Percentiles rank a stretch among this genome's conserved stretches.
phyloP scores from a whole-genome alignment of 2,797 vertebrate genomes.

The Malacoraja senta region DNA sequence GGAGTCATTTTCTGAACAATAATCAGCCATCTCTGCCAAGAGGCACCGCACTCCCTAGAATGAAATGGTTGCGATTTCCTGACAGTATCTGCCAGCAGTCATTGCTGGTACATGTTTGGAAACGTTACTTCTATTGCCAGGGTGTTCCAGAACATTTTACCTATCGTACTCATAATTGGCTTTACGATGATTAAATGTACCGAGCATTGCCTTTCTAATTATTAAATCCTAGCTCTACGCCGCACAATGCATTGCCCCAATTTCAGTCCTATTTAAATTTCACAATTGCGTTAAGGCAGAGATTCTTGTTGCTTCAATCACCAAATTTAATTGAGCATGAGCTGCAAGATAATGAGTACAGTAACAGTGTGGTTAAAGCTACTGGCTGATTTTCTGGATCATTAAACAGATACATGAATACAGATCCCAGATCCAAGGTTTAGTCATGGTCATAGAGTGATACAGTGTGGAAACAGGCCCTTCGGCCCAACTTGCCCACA shows the following conservation, averaged over 20 bases:
- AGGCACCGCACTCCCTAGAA: not conserved
- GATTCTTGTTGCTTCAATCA: not conserved
- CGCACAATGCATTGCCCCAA: not conserved
- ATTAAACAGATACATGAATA: too few species aligned
- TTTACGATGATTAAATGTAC: not conserved
- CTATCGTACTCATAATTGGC: not conserved
- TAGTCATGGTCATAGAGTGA: too few species aligned
- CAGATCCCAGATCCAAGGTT: too few species aligned
- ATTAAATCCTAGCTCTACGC: not conserved
- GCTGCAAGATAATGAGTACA: not conserved
- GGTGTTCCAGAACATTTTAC: not conserved
- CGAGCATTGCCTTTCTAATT: not conserved
- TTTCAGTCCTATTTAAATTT: not conserved
- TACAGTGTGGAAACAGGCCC: too few species aligned
- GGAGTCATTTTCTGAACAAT: not conserved
- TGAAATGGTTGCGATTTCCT: not conserved
- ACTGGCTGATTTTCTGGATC: too few species aligned
- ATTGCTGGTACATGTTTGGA: not conserved
- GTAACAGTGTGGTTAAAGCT: too few species aligned
- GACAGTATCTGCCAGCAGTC: not conserved
- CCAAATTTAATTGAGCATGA: not conserved
- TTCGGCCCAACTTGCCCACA: too few species aligned
- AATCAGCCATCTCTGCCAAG: not conserved
- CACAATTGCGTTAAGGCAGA: not conserved
- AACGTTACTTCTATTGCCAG: not conserved